Conservation (phyloP, 2,797 vertebrate genomes). For the Enteromius thamalakanensis region DNA sequence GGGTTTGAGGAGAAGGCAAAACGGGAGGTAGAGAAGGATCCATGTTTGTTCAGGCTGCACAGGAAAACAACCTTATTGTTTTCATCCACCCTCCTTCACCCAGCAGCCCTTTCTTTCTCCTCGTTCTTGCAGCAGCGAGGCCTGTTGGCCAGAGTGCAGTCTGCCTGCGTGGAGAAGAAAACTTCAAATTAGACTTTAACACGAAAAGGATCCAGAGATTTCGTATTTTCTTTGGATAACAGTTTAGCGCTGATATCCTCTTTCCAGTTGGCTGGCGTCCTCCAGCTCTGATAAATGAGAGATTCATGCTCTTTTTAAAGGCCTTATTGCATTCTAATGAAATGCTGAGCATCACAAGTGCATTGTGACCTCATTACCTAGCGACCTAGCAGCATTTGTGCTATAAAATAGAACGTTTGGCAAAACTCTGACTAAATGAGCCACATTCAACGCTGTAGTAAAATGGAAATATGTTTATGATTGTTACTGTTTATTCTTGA, state of each 20-base stretch:
- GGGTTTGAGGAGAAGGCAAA: conserved; percentile 75
- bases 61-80: conserved; percentile 55
- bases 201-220: conserved; percentile 36
- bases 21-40: conserved; percentile 71
- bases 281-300: conserved; percentile 56
- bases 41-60: conserved; percentile 52
- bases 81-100: conserved; percentile 42
- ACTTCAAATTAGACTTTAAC: conserved; percentile 50
- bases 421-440: background rate
- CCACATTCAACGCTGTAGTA: background rate
- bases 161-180: conserved; percentile 16
- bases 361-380: conserved; percentile 51
- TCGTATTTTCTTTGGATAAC: conserved; percentile 53
- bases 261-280: conserved; percentile 42
- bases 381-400: conserved; percentile 19
- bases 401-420: conserved; percentile 10
- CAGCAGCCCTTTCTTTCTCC: conserved; percentile 5
- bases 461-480: background rate
- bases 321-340: conserved; percentile 54
- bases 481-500: background rate
- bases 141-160: conserved; percentile 29
- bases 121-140: conserved; percentile 3
- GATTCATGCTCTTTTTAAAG: conserved; percentile 52
- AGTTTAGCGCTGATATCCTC: conserved; percentile 44
- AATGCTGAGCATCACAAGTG: conserved; percentile 26